phyloP scores from a whole-genome alignment of 2,797 vertebrate species.

The Anas georgica region DNA sequence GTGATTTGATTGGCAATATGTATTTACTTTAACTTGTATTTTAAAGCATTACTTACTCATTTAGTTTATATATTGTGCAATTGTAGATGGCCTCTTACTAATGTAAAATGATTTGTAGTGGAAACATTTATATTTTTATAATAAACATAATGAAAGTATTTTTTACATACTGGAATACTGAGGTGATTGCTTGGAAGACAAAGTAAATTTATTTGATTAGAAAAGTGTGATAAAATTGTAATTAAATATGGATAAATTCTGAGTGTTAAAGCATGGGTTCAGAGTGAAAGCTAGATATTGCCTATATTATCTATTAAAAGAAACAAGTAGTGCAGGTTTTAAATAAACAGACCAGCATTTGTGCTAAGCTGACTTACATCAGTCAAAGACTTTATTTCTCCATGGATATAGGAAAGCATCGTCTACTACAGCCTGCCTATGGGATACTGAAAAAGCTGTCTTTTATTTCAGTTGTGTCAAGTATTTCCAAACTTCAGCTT shows the following conservation, averaged over 20 bases:
- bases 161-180: constrained; percentile 92
- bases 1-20: constrained; percentile 84
- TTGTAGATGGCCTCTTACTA: constrained; percentile 99
- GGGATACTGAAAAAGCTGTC: constrained; percentile 18
- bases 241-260: constrained; percentile 55
- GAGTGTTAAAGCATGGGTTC: constrained; percentile 53
- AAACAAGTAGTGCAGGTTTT: constrained; percentile 29
- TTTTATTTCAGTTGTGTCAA: constrained; percentile 49
- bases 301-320: constrained; percentile 52
- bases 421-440: constrained; percentile 20
- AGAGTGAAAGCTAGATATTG: constrained; percentile 48
- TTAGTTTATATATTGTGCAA: constrained; percentile 85
- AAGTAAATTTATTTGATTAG: constrained; percentile 63
- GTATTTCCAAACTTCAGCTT: constrained; percentile 35
- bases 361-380: constrained; percentile 1
- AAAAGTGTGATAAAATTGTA: constrained; percentile 59
- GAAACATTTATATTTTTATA: constrained; percentile 99
- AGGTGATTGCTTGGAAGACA: constrained; percentile 81
- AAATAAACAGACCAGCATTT: constrained; percentile 11
- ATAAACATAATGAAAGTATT: constrained; percentile 99
- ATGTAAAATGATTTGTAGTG: constrained; percentile 99
- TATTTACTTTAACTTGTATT: constrained; percentile 88
- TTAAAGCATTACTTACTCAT: constrained; percentile 85
- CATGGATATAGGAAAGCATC: background rate
- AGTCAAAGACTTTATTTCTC: constrained; percentile 48